A percentile compares a stretch with the other conserved stretches of the same genome.
These are phyloP conservation scores for Rostratula benghalensis DNA, from an alignment of 2,113 vertebrate genomes.

Conservation along the genomic window DNA sequence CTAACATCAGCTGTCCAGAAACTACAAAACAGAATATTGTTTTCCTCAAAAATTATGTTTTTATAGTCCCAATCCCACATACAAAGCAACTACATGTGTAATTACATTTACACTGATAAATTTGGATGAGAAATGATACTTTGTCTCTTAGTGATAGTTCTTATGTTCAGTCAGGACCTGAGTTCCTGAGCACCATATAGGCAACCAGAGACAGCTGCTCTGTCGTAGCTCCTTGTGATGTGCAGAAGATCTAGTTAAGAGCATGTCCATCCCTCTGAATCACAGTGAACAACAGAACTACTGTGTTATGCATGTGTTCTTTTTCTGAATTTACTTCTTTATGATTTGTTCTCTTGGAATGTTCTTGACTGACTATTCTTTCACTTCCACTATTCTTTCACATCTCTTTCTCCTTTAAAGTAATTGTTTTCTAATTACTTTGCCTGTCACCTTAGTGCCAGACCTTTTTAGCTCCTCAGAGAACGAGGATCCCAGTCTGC, in stretches of 20 bases:
- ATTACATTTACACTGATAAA: neutral
- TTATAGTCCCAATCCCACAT: neutral
- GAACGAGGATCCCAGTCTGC: neutral
- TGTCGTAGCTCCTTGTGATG: neutral
- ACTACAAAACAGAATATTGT: neutral
- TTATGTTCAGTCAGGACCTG: neutral
- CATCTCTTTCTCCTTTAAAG: neutral
- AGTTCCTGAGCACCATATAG: neutral
- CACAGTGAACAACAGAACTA: neutral
- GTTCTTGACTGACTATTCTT: neutral
- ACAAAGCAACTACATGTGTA: neutral
- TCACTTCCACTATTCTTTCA: neutral
- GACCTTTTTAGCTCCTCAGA: neutral
- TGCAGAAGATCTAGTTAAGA: neutral
- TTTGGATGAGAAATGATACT: neutral
- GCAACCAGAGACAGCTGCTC: neutral
- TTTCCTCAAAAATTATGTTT: neutral
- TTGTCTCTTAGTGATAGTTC: neutral
- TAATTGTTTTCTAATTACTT: neutral
- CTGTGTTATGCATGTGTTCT: neutral
- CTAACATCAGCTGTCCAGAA: neutral
- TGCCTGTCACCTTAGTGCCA: neutral
- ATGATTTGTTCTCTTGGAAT: conserved; percentile 1
- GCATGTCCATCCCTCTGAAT: neutral
- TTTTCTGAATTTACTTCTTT: neutral